phyloP scores from a whole-genome alignment of 2,888 invertebrate species.

The Isotomurus palustris region DNA sequence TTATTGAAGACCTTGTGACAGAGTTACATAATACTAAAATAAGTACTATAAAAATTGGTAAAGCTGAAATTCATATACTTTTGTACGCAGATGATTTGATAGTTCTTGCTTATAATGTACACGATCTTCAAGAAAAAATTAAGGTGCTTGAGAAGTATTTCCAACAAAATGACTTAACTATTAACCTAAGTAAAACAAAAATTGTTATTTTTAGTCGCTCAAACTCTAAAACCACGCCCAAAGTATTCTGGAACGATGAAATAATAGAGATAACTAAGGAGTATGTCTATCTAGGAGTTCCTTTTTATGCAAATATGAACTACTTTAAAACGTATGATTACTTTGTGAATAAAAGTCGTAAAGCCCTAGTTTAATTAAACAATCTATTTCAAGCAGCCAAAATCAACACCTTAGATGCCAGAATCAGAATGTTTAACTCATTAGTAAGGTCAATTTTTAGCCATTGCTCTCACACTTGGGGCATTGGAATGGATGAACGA shows the following conservation, averaged over 20 bases:
- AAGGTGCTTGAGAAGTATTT: background rate
- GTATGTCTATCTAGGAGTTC: background rate
- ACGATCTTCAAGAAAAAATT: background rate
- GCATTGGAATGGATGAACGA: background rate
- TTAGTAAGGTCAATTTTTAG: background rate
- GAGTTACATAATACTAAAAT: background rate
- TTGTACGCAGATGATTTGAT: background rate
- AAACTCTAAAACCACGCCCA: background rate
- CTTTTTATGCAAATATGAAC: background rate
- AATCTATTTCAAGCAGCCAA: background rate
- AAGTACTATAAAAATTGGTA: background rate
- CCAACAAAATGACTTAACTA: background rate
- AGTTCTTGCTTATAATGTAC: background rate
- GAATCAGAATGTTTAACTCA: constrained; percentile 1
- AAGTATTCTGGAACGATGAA: background rate
- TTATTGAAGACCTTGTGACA: background rate
- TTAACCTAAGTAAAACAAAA: constrained; percentile 4
- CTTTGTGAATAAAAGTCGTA: background rate
- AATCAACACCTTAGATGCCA: background rate
- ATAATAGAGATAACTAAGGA: background rate
- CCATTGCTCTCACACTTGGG: background rate
- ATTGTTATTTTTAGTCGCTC: background rate
- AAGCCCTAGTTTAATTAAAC: background rate
- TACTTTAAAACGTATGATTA: background rate
- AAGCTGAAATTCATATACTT: background rate